Base-by-base conservation (phyloP, 2,797 vertebrate species). In the Carapus acus region DNA sequence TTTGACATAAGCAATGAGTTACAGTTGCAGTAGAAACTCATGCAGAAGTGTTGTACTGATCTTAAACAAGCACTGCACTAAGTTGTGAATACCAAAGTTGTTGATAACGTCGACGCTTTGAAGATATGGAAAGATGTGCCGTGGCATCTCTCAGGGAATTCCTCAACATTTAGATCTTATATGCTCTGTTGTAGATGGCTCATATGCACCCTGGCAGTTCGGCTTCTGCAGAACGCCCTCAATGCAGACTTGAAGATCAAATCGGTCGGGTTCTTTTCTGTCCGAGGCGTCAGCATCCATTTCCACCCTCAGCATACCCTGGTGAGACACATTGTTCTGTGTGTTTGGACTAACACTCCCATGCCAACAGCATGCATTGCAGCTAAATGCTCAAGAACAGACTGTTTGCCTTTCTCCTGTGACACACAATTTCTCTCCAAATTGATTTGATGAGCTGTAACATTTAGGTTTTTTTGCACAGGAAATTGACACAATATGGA, bases 401-500 rank as follows among this genome's bases (percentile, higher is more conserved):
- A 7, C 24, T 27, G 24, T 27, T 27, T 38, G 21, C 39, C 4
- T 6, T 37, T 33, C 42, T 38, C 11, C 34, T 31, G 17, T 21
- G 1, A 8, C 8, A 34, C 40, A 42, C 21, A 34, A 15, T 15
- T 36, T 24, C 44, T 44, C 7, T n/a, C 12, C 3, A 12, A 2
- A 16, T 13, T 22, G 19, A 17, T 27, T 33, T 23, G 2, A 5
- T 29, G 4, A 20, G 8, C 13, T 19, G 3, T 50, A 62, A 74
- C 53, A 31, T 6, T 33, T 6, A 18, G 15, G 5, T 27, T 27
- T 27, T 27, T 34, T 73, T 69, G 38, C 70, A 49, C 81, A 99
- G 96, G 96, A 99, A 89, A 94, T 98, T 8, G 94, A 97, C 84
- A 88, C 77, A 67, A 69, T 97, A 83, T 96, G 95, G 94, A 87